Conservation (phyloP, 92 coral and sea anemone genomes). For the Montipora capitata region DNA sequence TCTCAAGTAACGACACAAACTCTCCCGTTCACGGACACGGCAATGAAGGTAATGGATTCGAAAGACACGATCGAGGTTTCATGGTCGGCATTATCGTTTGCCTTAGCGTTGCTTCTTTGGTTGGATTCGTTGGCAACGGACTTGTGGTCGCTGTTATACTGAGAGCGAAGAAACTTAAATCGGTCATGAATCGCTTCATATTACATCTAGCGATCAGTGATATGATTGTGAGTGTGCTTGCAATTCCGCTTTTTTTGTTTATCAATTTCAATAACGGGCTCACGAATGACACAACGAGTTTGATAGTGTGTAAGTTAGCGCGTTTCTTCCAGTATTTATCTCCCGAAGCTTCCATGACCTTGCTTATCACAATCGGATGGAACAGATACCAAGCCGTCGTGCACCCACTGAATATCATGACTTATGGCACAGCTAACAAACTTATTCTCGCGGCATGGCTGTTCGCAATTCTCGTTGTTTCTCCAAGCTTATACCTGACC, state of each 20-base stretch:
- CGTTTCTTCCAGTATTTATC: constrained; percentile 91
- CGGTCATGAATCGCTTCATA: constrained; percentile 95
- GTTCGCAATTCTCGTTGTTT: constrained; percentile 72
- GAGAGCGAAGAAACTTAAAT: constrained; percentile 83
- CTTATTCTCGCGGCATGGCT: constrained; percentile 85
- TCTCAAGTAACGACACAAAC: background rate
- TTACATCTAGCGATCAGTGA: constrained; percentile 89
- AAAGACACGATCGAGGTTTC: constrained; percentile 51
- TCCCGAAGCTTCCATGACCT: constrained; percentile 86
- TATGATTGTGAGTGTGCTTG: constrained; percentile 80
- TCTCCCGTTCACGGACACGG: background rate
- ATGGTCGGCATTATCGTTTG: constrained; percentile 57
- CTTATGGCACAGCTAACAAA: constrained; percentile 83
- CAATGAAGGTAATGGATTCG: background rate
- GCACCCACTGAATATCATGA: constrained; percentile 84
- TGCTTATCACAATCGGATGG: constrained; percentile 90
- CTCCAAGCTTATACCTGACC: constrained; percentile 85
- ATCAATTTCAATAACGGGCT: constrained; percentile 71
- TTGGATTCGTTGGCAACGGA: constrained; percentile 85
- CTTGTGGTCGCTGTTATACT: constrained; percentile 82
- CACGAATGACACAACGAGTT: background rate
- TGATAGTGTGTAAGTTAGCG: constrained; percentile 72
- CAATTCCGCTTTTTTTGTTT: constrained; percentile 81
- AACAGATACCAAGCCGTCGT: constrained; percentile 91
- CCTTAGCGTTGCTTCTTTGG: constrained; percentile 74